Conservation (phyloP, 2,797 vertebrate genomes). For the Mormyrops attenuatus region DNA sequence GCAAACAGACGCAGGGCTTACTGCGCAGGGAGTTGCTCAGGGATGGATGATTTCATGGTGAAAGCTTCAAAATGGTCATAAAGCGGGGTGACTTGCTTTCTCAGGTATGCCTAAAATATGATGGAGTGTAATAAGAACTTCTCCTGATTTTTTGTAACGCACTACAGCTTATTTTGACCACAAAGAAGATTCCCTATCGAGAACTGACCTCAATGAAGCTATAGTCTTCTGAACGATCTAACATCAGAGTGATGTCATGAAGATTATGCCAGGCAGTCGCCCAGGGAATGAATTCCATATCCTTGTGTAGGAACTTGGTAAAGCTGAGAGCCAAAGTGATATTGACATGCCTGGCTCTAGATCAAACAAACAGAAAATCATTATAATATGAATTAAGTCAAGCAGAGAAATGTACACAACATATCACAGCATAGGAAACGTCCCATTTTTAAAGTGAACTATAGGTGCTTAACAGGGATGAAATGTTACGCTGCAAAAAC, state of each 20-base stretch:
- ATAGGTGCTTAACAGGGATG: neutral
- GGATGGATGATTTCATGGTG: constrained; percentile 30
- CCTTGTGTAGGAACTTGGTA: constrained; percentile 58
- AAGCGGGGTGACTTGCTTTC: constrained; percentile 58
- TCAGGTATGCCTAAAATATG: constrained; percentile 66
- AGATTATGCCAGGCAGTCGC: constrained; percentile 50
- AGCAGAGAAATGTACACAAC: neutral
- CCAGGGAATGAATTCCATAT: constrained; percentile 60
- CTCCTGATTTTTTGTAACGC: neutral
- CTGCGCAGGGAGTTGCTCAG: constrained; percentile 58
- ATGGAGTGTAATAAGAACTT: neutral
- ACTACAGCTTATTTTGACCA: neutral
- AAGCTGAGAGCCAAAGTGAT: constrained; percentile 57
- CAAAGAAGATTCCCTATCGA: neutral
- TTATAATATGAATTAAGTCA: neutral
- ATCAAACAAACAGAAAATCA: constrained; percentile 8
- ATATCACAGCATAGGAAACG: neutral
- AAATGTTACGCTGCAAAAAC: neutral
- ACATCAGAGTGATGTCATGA: constrained; percentile 56
- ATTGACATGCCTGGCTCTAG: constrained; percentile 52
- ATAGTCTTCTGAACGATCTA: constrained; percentile 63
- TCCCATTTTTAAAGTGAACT: neutral
- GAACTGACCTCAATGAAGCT: constrained; percentile 59
- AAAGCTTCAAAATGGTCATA: constrained; percentile 45
- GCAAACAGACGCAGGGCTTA: constrained; percentile 53